Percentiles rank a stretch among this genome's conserved stretches.
phyloP scores from a whole-genome alignment of 2,888 invertebrate genomes.

The Tuberolachnus salignus region DNA sequence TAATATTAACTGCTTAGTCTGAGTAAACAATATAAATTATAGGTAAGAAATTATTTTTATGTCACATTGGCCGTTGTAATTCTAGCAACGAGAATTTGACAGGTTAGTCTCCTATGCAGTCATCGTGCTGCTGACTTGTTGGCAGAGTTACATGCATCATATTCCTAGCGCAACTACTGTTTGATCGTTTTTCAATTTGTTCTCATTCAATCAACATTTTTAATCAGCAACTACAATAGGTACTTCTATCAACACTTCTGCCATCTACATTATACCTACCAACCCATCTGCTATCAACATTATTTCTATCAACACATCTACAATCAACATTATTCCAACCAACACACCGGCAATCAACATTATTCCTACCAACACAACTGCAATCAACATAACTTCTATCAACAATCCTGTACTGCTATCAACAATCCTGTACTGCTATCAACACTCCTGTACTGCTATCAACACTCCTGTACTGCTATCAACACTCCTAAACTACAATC shows the following conservation, averaged over 20 bases:
- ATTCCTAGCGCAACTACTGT: slow-evolving; percentile 34
- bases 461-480: background rate
- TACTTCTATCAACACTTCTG: slow-evolving; percentile 38
- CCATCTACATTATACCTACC: background rate
- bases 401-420: slow-evolving; percentile 9
- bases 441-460: background rate
- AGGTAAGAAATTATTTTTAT: slow-evolving; percentile 38
- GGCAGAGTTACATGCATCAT: slow-evolving; percentile 49
- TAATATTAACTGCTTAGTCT: slow-evolving; percentile 17
- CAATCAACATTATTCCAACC: slow-evolving; percentile 31
- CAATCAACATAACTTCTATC: slow-evolving; percentile 16
- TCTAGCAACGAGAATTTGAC: slow-evolving; percentile 55
- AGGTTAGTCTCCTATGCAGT: slow-evolving; percentile 50
- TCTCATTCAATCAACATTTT: slow-evolving; percentile 51
- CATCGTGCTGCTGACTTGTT: slow-evolving; percentile 42
- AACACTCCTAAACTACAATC: slow-evolving; percentile 3
- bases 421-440: background rate
- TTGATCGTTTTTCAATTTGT: slow-evolving; percentile 45
- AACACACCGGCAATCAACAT: slow-evolving; percentile 38
- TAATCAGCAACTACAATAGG: slow-evolving; percentile 20
- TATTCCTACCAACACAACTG: background rate
- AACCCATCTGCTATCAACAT: slow-evolving; percentile 34
- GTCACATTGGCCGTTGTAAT: slow-evolving; percentile 49
- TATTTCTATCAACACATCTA: slow-evolving; percentile 7
- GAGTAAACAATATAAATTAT: slow-evolving; percentile 35